Evolutionary conservation across 2,888 invertebrate genomes (phyloP), one percentile per base, ranked within the genome.

Genomic region (Drosophila pullipes): DNA sequence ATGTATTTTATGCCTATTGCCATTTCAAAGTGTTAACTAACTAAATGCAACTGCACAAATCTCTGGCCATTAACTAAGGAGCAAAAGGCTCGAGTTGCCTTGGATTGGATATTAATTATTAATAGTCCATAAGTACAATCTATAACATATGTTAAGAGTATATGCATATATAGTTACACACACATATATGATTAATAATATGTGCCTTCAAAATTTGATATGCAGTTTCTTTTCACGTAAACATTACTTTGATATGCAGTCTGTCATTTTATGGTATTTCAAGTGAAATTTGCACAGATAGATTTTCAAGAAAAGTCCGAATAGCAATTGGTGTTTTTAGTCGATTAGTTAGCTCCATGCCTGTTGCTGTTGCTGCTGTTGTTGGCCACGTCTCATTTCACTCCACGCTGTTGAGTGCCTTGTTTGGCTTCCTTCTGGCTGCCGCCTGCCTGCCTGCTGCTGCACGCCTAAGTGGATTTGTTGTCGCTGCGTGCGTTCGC

Each of bases 401-500:
- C 73, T 73, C 68, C 68, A 75, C 69, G 78, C 78, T 77, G 62
- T 74, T 61, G 55, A 54, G 61, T 68, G 69, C 61, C 75, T 86
- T 84, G 84, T 86, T 75, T 68, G 84, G 84, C 87, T 84, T 86
- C 86, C 77, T 69, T 47, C 47, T 47, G 22, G 47, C 25, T 47
- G 47, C 47, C 16, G 47, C 57, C 49, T 28, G 47, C 59, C 49
- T 71, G 31, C 31, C 31, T 31, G 31, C 31, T 31, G 35, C 74
- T 83, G 80, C 82, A 80, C 82, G 90, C 82, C 88, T 91, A 91
- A 91, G 91, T 90, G 91, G 90, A 91, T 91, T 91, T 91, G 86
- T 80, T 78, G 82, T 73, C 74, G 75, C 77, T 72, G 72, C 82
- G 77, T 74, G 69, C 76, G 69, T 70, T 80, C 74, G 75, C 70